Evolutionary conservation across 2,113 vertebrate genomes (phyloP).

Genomic region (Sialia sialis): DNA sequence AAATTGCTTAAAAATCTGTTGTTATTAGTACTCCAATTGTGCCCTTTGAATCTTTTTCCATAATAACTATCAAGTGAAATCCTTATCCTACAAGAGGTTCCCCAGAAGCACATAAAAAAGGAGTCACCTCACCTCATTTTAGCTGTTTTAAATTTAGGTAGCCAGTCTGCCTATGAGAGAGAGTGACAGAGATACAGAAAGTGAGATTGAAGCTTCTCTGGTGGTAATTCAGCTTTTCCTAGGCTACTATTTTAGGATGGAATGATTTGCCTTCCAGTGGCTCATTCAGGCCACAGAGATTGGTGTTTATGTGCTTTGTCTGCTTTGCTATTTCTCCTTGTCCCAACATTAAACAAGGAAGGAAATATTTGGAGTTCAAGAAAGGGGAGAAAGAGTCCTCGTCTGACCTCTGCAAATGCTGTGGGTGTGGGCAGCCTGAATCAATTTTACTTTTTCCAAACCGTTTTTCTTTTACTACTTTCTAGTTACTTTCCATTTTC

Average conservation of each 20-base stretch:
- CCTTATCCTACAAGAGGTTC: not conserved
- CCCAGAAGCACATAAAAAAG: not conserved
- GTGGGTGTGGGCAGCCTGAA: slow-evolving; percentile 46
- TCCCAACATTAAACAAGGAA: slow-evolving; percentile 29
- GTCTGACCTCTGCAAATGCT: slow-evolving; percentile 39
- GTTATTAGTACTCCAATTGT: not conserved
- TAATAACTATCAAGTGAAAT: not conserved
- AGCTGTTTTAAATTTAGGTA: slow-evolving; percentile 7
- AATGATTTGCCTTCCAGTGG: slow-evolving; percentile 21
- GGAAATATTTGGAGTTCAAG: slow-evolving; percentile 52
- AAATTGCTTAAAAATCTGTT: not conserved
- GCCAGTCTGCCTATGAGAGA: not conserved
- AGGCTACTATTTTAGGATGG: slow-evolving; percentile 38
- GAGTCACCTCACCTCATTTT: not conserved
- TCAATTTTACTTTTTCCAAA: slow-evolving; percentile 27
- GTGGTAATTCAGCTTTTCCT: slow-evolving; percentile 19
- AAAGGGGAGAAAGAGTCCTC: slow-evolving; percentile 50
- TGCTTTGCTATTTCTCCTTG: slow-evolving; percentile 22
- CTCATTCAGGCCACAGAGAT: slow-evolving; percentile 26
- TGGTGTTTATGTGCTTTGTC: slow-evolving; percentile 20
- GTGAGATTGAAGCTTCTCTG: not conserved
- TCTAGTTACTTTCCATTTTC: slow-evolving; percentile 57
- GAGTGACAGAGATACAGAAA: not conserved
- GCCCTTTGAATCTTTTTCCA: not conserved
- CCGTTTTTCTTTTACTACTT: slow-evolving; percentile 38